A percentile compares a stretch with the other conserved stretches of the same genome.
phyloP scores from a whole-genome alignment of 2,797 vertebrate species.

The Muraenolepis orangiensis region DNA sequence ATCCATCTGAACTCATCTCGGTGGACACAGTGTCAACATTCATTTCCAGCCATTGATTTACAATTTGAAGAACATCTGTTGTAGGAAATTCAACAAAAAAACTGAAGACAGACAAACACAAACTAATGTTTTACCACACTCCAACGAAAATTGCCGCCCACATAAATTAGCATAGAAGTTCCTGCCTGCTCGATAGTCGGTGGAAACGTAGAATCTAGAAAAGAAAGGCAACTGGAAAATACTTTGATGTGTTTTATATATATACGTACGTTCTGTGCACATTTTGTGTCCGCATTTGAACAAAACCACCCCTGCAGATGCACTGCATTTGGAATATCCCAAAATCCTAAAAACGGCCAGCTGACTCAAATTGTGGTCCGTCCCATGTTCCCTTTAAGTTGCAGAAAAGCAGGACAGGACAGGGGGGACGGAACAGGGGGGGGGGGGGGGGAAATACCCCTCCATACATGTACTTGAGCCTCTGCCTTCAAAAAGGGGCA shows the following conservation, averaged over 20 bases:
- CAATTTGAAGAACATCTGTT: not conserved
- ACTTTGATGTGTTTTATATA: not conserved
- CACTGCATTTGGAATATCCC: constrained; percentile 26
- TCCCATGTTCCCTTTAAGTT: constrained; percentile 36
- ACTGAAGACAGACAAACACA: not conserved
- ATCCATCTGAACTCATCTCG: not conserved
- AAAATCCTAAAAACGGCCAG: constrained; percentile 26
- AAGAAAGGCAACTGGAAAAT: not conserved
- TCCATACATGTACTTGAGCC: constrained; percentile 25
- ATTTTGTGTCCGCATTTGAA: constrained; percentile 1
- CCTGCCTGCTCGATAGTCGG: not conserved
- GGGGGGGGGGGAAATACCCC: constrained; percentile 39
- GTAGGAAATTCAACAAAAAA: not conserved
- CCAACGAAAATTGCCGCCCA: not conserved
- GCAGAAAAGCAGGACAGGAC: too few relatives aligned
- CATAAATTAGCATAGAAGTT: not conserved
- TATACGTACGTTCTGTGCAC: constrained; percentile 14
- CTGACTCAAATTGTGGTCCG: constrained; percentile 43
- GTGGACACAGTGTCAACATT: not conserved
- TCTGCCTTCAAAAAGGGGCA: constrained; percentile 35
- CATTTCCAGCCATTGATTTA: not conserved
- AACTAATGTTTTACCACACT: not conserved
- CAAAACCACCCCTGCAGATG: constrained; percentile 21
- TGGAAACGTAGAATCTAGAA: not conserved
- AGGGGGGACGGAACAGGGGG: too few relatives aligned